phyloP scores from a whole-genome alignment of 2,888 invertebrate genomes.

The Stegophylla sp. region DNA sequence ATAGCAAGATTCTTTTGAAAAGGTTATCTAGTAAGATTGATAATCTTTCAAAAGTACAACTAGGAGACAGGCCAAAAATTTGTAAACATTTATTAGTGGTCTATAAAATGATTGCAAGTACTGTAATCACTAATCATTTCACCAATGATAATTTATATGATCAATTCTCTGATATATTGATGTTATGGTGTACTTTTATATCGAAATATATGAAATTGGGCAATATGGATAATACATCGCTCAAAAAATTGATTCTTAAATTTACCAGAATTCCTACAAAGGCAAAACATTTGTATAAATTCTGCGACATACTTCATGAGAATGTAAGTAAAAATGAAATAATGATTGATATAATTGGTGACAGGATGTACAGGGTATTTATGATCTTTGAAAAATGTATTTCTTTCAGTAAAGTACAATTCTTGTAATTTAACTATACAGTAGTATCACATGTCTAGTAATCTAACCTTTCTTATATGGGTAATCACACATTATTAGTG shows the following conservation, averaged over 20 bases:
- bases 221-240: background rate
- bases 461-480: too few species aligned
- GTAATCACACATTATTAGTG: background rate
- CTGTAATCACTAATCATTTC: background rate
- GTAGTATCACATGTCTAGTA: too few species aligned
- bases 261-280: background rate
- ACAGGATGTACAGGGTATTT: background rate
- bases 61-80: background rate
- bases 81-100: background rate
- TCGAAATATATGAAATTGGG: background rate
- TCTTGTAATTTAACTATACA: too few species aligned
- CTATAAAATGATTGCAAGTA: slow-evolving; percentile 10
- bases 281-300: slow-evolving; percentile 3
- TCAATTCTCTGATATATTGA: background rate
- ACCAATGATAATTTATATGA: background rate
- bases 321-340: slow-evolving; percentile 7
- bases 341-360: background rate
- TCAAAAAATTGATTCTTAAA: background rate
- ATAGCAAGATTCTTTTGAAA: background rate
- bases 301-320: background rate
- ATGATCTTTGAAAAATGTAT: too few species aligned
- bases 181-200: slow-evolving; percentile 9
- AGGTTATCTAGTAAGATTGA: slow-evolving; percentile 7
- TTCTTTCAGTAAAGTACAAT: too few species aligned
- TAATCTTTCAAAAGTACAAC: background rate